Evolutionary conservation across 2,797 vertebrate species (phyloP).

Genomic region (Danionella dracula): DNA sequence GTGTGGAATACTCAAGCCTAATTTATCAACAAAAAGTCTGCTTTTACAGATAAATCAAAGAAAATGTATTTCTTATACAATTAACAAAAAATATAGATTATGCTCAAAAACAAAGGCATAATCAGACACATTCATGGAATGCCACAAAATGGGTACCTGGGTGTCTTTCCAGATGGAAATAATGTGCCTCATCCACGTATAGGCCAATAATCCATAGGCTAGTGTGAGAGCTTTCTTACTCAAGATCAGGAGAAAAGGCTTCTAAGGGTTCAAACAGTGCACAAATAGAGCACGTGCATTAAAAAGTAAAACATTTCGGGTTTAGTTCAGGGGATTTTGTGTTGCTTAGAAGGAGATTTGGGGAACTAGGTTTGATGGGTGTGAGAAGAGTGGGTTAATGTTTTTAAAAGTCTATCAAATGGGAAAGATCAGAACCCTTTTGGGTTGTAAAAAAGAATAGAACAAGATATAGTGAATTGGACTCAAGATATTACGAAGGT

Average conservation of each 20-base stretch:
- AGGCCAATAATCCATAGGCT: conserved; percentile 4
- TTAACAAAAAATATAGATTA: too few species aligned
- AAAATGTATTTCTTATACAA: too few species aligned
- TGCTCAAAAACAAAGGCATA: too few species aligned
- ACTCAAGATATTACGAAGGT: neutral
- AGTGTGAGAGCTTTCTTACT: conserved; percentile 17
- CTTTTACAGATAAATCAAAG: neutral
- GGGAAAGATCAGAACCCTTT: conserved; percentile 54
- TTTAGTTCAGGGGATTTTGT: conserved; percentile 37
- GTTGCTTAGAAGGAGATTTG: conserved; percentile 22
- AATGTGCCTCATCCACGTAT: neutral
- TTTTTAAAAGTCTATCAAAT: conserved; percentile 34
- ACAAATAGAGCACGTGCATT: conserved; percentile 32
- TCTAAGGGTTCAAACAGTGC: conserved; percentile 32
- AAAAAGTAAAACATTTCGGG: conserved; percentile 5
- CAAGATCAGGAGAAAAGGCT: conserved; percentile 16
- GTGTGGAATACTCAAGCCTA: too few species aligned
- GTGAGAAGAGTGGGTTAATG: conserved; percentile 20
- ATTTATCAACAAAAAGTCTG: neutral
- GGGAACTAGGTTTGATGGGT: conserved; percentile 15
- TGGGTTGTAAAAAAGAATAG: conserved; percentile 10
- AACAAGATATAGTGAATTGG: neutral
- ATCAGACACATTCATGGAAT: too few species aligned
- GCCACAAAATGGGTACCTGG: too few species aligned
- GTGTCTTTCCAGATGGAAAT: too few species aligned